Percentiles rank a stretch among this genome's conserved stretches.
Evolutionary conservation across 1,140 invertebrate species (phyloP).

Genomic region (Drosophila jambulina): DNA sequence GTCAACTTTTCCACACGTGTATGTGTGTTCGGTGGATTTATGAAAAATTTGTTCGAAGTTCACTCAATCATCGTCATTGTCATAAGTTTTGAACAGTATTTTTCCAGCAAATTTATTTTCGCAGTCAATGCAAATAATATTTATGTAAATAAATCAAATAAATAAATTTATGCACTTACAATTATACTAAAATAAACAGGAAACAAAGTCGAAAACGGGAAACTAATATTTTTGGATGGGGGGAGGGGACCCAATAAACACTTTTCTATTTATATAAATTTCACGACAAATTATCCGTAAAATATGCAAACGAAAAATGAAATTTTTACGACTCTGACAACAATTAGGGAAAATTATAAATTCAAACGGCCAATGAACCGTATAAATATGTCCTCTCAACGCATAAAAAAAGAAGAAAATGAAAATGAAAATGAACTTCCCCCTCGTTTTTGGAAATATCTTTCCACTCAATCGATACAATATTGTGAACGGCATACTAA

Average conservation of each 20-base stretch:
- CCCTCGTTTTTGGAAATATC: slow-evolving; percentile 3
- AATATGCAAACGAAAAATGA: slow-evolving; percentile 21
- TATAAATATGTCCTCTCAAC: slow-evolving; percentile 1
- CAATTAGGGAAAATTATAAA: slow-evolving; percentile 31
- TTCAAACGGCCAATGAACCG: slow-evolving; percentile 6
- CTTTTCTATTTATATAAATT: neutral
- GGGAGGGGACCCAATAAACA: neutral
- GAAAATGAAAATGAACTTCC: slow-evolving; percentile 9
- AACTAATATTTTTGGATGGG: neutral
- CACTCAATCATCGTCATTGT: slow-evolving; percentile 55
- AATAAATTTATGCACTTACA: slow-evolving; percentile 9
- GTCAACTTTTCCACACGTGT: slow-evolving; percentile 37
- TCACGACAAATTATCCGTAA: slow-evolving; percentile 19
- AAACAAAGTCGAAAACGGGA: neutral
- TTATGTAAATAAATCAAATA: slow-evolving; percentile 18
- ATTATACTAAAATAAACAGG: slow-evolving; percentile 9
- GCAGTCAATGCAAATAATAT: slow-evolving; percentile 22
- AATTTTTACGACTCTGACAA: slow-evolving; percentile 19
- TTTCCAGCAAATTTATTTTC: slow-evolving; percentile 32
- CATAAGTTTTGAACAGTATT: slow-evolving; percentile 53
- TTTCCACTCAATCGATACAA: slow-evolving; percentile 47
- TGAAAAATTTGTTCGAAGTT: slow-evolving; percentile 35
- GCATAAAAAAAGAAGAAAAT: neutral
- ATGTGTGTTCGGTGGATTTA: slow-evolving; percentile 6
- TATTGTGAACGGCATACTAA: slow-evolving; percentile 46